Percentiles rank a stretch among this genome's conserved stretches.
These are phyloP conservation scores for Mormyrops attenuatus DNA, from an alignment of 2,797 vertebrate genomes.

Conservation along the genomic window DNA sequence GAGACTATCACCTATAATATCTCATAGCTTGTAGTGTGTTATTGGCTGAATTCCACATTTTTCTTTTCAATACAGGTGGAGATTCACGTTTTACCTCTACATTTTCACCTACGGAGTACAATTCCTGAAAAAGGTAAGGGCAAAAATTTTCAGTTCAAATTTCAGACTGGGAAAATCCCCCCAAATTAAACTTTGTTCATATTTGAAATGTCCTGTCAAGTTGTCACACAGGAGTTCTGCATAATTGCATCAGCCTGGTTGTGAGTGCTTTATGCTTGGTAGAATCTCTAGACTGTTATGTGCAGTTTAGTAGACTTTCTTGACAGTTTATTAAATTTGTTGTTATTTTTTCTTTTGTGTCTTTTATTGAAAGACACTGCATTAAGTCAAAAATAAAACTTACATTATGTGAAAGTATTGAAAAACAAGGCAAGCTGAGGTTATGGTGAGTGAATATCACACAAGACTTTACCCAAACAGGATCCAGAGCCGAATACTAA, in stretches of 20 bases:
- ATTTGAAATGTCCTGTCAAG: neutral
- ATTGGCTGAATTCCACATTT: neutral
- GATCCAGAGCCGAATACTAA: neutral
- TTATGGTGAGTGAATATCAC: neutral
- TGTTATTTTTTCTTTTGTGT: neutral
- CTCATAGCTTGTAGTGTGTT: neutral
- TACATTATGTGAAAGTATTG: neutral
- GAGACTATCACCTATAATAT: neutral
- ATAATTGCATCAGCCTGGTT: neutral
- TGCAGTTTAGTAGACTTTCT: neutral
- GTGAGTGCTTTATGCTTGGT: neutral
- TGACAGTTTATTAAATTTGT: neutral
- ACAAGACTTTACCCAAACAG: neutral
- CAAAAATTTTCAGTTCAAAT: neutral
- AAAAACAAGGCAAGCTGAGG: neutral
- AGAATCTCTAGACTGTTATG: neutral
- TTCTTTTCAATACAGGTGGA: conserved; percentile 77
- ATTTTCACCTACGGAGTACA: conserved; percentile 93
- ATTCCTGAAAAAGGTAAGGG: conserved; percentile 92
- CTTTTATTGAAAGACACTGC: neutral
- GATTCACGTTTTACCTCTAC: conserved; percentile 93
- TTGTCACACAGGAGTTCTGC: neutral
- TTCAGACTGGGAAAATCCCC: neutral
- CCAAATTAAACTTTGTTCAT: neutral
- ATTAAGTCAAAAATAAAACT: neutral